Base-by-base conservation (phyloP, 2,113 vertebrate species). In the Ovis canadensis region DNA sequence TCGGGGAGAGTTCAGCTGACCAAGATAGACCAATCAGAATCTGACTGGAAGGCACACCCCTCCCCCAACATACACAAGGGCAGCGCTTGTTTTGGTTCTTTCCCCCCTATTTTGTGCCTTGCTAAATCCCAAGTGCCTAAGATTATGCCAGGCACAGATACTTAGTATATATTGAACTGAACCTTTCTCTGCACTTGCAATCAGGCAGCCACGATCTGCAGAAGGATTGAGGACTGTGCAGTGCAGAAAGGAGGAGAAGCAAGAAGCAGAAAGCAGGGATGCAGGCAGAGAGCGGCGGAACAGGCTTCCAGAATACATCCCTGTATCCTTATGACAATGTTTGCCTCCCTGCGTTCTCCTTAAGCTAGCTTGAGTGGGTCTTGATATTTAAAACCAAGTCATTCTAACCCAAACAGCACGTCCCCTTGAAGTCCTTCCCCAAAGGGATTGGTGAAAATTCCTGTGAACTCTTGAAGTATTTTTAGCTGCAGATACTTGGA, bases 401-500 rank as follows among this genome's bases (percentile, higher is more conserved):
- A n/a, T 94, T 96, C 36, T 80, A 62, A 89, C 71, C 85, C 29
- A 92, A 97, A 62, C 55, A 55, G 43, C 36, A 2, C 6, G 45
- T 83, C 78, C 90, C 80, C 50, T 80, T 62, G 55, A 88, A 94
- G 78, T 45, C 71, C 80, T 96, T 90, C 59, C 59, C 81, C 57
- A 57, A 71, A 91, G 71, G 71, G 12, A 91, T 14, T 50, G 33
- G 55, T 88, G 64, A 82, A 52, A 92, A 95, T 90, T 85, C 81
- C 96, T 82, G 74, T 60, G 59, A 80, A 48, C 60, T 64, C 85
- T 86, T 52, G 50, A 84, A 67, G 81, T 95, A 80, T 94, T 97
- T 94, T 97, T 96, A 95, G 90, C 92, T 59, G 84, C 78, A 67
- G 67, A 85, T 15, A 52, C 86, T 74, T 36, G 88, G 83, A 71